Evolutionary conservation across 2,888 invertebrate species (phyloP), one percentile per base, ranked within the genome.

Genomic region (Cryptosula pallasiana): DNA sequence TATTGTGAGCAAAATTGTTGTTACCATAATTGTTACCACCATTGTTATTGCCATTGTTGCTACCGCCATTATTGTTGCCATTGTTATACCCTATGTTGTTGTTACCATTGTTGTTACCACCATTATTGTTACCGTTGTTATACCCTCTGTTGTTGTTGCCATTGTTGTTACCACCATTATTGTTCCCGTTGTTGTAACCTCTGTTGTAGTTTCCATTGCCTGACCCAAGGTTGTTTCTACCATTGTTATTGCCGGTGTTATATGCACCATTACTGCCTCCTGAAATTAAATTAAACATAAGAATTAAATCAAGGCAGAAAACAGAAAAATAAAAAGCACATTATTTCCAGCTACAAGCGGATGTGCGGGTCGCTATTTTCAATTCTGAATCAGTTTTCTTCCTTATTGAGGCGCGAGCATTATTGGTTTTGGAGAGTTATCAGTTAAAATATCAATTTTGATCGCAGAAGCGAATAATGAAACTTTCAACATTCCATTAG

Each of bases 1-100:
- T 55, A 25, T 25, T 55, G 23, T 25, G n/a, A 13, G n/a, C 55
- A 55, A 13, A 3, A n/a, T 55, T 55, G 23, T 25, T 25, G 55
- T 55, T 55, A 23, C 55, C 55, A 25, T 55, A 23, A 5, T 13
- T 55, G 5, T 20, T 23, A 13, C 55, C 55, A n/a, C 55, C 55
- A 55, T 55, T 55, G 55, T 55, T 55, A 25, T 55, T 55, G 13
- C 55, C 55, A 55, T 55, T 55, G 25, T 55, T 55, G 25, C 23
- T n/a, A n/a, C 55, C 55, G 9, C 25, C 5, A n/a, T 55, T 55
- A 55, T 55, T 25, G 23, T 55, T 55, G 23, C 55, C 55, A 55
- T 55, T 55, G 23, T n/a, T 3, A n/a, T 5, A n/a, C 5, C 55
- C 55, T 13, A 3, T 25, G 55, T 55, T 55, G 23, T 55, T 55